Evolutionary conservation across 2,797 vertebrate genomes (phyloP), one percentile per base, ranked within the genome.

Genomic region (Neosalanx taihuensis): DNA sequence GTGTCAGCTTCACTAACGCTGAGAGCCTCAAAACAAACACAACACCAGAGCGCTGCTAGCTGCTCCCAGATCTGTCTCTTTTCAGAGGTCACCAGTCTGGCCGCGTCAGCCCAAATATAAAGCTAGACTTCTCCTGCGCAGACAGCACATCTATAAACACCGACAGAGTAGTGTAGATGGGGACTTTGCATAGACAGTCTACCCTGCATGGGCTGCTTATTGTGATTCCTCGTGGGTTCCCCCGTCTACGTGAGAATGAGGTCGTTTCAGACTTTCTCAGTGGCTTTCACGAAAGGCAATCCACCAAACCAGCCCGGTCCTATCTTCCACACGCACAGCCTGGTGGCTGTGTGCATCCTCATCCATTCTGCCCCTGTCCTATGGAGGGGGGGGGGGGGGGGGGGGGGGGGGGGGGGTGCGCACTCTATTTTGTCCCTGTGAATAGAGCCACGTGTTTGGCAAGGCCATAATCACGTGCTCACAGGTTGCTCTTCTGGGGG

Each of bases 391-490:
- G 41, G 41, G 2, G 10, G 12, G 41, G 41, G 41, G 2, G 41
- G 41, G 41, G 12, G 10, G 41, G 41, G 2, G 10, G 12, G 41
- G 41, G 41, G 2, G 41, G 41, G 41, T 46, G 41, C 3, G 41
- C 41, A 46, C 67, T 70, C 66, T 73, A 62, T 61, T 73, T 23
- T 75, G 49, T 58, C 68, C 68, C 67, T 71, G 62, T 62, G 26
- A 70, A 37, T 61, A 76, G 67, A 90, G 68, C 20, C 60, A 23
- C 76, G 85, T 76, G 80, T 81, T 87, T 81, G 85, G 87, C 86
- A 82, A 88, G 86, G 83, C 84, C 86, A 89, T 90, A 92, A 92
- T 92, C 88, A 89, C 83, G 81, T 86, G 85, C 75, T 85, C 84
- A 86, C 90, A 89, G 91, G 91, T 91, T 88, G 87, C 86, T 91